Evolutionary conservation across 2,888 invertebrate genomes (phyloP), one percentile per base, ranked within the genome.

Genomic region (Trisateles emortualis): DNA sequence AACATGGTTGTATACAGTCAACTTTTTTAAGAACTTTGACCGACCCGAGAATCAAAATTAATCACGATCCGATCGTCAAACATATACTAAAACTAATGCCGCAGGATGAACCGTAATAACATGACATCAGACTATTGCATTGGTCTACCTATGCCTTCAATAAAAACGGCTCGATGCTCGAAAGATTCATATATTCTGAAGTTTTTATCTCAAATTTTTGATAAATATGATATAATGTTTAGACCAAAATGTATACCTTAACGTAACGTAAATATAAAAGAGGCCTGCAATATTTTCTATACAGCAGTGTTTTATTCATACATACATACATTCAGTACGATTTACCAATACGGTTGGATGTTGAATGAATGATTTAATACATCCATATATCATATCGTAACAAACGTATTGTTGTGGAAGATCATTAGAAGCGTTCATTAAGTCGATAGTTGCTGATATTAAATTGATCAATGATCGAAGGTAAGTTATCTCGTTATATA

Each of bases 341-440:
- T 79, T 78, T 76, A 81, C 77, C 69, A 81, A 82, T 79, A 76
- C 74, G 59, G 62, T 63, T 68, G 68, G 71, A 58, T 54, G 76
- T 60, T 82, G 81, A 83, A 84, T 84, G 79, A 83, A 72, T 81
- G 78, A 84, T 84, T 83, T 81, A 81, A 81, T 73, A 73, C 78
- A 82, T 77, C 79, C 69, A 85, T 87, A 79, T 67, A 85, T 87
- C 83, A 84, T 83, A 79, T 79, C 70, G 71, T 81, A 85, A 85
- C 81, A 80, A 83, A 78, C 60, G 67, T 67, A 81, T 84, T 86
- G 79, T 82, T 79, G 52, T 74, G 70, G 69, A 62, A 57, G 52
- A 72, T 72, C 74, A 81, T 79, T 79, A 81, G 73, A 70, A 57
- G 63, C 47, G 47, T 68, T 64, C 65, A 72, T 70, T 73, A 71